Evolutionary conservation across 2,113 vertebrate genomes (phyloP), one percentile per base, ranked within the genome.

Genomic region (Leiothrix lutea): DNA sequence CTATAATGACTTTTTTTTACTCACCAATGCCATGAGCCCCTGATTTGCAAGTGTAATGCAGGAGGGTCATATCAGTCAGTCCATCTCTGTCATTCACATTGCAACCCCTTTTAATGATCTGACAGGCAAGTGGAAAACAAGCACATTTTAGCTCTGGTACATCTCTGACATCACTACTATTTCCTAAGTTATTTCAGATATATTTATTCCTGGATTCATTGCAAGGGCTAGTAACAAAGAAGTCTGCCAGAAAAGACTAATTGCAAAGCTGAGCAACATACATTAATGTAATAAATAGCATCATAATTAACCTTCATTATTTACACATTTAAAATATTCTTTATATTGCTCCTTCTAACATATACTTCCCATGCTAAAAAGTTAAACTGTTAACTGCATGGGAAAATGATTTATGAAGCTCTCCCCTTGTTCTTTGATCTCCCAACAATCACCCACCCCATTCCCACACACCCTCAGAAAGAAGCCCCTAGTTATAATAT

Each of bases 11-110:
- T 40, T 88, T 48, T 50, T 66, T 82, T 78, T 66, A 98, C 99
- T 98, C 86, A 99, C 99, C 99, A 26, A 99, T 99, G 85, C 99
- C 99, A 11, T 99, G 99, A 35, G 99, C 99, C 19, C 99, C 99
- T 33, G 99, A 99, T 90, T 99, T 99, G 97, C 99, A 99, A 87
- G 99, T 99, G 88, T 99, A 99, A 97, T 99, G 99, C 60, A 99
- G 92, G 26, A 99, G 98, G 60, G 98, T 99, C 99, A 99, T 99
- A 70, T 99, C 99, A 5, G 99, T 99, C 93, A 99, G 94, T 18
- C 99, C 99, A 38, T 99, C 99, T 86, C 99, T 98, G 92, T 99
- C 99, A 56, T 99, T 99, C 91, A 99, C 99, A 22, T 98, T 98
- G 83, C 99, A 99, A 53, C 99, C 99, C 92, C 99, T 98, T 96